Conservation (phyloP, 2,888 invertebrate species). For the Hyppa rectilinea region DNA sequence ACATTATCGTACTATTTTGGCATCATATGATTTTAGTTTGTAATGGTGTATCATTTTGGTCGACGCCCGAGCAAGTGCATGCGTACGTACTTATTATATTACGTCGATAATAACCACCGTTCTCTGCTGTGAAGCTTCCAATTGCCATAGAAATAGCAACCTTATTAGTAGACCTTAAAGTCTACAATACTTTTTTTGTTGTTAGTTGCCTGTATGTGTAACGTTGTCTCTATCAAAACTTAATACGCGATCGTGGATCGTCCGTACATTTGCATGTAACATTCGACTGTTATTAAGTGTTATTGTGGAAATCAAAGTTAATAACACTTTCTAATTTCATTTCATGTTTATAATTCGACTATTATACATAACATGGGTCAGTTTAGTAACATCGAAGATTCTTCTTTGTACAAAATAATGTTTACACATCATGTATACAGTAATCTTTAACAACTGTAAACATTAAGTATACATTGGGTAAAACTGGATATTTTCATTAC, state of each 20-base stretch:
- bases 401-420: constrained; percentile 26
- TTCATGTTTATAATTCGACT: constrained; percentile 63
- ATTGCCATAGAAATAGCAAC: background rate
- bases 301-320: constrained; percentile 73
- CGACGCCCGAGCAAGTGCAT: constrained; percentile 78
- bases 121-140: background rate
- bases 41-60: constrained; percentile 80
- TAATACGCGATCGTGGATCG: constrained; percentile 76
- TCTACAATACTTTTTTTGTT: constrained; percentile 50
- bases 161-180: constrained; percentile 55
- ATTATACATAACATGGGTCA: constrained; percentile 39
- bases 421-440: constrained; percentile 17
- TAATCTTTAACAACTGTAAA: background rate
- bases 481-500: background rate
- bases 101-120: constrained; percentile 45
- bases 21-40: constrained; percentile 78
- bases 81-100: constrained; percentile 80
- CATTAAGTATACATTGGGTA: background rate
- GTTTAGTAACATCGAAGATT: constrained; percentile 12
- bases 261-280: constrained; percentile 80
- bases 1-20: constrained; percentile 73
- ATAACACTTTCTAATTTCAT: constrained; percentile 79
- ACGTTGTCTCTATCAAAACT: constrained; percentile 68
- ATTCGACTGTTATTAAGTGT: constrained; percentile 76
- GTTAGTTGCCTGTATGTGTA: constrained; percentile 48